These are phyloP conservation scores for Mormyrops attenuatus DNA, from an alignment of 2,797 vertebrate species.

Conservation along the genomic window DNA sequence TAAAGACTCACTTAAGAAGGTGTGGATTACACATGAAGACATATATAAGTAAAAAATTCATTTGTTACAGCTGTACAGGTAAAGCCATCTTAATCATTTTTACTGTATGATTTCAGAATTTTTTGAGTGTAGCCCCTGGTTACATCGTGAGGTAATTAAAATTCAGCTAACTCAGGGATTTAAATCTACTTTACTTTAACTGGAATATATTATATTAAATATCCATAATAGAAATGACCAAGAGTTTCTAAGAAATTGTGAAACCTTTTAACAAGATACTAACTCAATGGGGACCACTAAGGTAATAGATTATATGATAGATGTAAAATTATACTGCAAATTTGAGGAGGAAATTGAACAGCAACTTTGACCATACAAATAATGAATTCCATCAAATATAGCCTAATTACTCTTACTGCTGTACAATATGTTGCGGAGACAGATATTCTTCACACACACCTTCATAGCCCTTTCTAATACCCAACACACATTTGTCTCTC, in stretches of 20 bases:
- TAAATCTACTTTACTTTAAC: neutral
- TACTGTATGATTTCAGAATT: neutral
- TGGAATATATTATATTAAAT: slow-evolving; percentile 1
- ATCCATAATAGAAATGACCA: neutral
- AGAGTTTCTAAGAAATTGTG: neutral
- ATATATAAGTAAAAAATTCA: neutral
- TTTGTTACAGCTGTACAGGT: neutral
- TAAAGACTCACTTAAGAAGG: neutral
- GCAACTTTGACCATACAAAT: neutral
- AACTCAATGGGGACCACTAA: neutral
- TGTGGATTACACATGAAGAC: neutral
- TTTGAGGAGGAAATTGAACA: neutral
- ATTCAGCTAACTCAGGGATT: neutral
- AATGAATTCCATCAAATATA: neutral
- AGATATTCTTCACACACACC: too few species aligned
- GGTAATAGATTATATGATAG: neutral
- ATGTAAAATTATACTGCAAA: slow-evolving; percentile 4
- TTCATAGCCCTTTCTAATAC: neutral
- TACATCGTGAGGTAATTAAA: neutral
- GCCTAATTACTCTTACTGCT: neutral
- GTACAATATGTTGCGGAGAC: neutral
- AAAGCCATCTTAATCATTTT: neutral
- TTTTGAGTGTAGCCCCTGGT: neutral
- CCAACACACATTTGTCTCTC: neutral
- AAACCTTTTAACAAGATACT: neutral